Evolutionary conservation across 2,113 vertebrate species (phyloP).

Genomic region (Aplodontia rufa): DNA sequence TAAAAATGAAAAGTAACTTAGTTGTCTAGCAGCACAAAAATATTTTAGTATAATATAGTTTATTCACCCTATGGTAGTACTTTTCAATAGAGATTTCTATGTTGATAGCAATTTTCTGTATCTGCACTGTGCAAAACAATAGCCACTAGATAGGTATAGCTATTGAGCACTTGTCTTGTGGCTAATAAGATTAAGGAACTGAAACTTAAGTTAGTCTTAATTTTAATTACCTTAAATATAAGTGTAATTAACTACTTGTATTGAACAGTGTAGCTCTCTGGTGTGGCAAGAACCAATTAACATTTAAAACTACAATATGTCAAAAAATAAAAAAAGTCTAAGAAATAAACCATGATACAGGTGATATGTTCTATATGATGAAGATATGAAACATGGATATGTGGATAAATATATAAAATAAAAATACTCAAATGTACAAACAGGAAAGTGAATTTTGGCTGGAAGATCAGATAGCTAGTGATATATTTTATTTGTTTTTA

Average conservation of each 20-base stretch:
- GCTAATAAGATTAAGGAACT: neutral
- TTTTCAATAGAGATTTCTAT: neutral
- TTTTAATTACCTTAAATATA: slow-evolving; percentile 23
- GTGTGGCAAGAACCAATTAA: neutral
- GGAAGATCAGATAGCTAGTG: neutral
- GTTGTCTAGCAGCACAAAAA: neutral
- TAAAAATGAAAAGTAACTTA: slow-evolving; percentile 38
- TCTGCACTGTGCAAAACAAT: neutral
- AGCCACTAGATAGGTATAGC: neutral
- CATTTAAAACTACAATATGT: neutral
- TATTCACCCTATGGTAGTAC: neutral
- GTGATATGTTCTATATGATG: neutral
- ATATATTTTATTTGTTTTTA: neutral
- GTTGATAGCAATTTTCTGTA: neutral
- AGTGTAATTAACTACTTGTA: neutral
- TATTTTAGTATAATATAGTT: neutral
- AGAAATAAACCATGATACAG: neutral
- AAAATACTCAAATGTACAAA: slow-evolving; percentile 16
- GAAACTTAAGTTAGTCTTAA: neutral
- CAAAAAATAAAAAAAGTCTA: neutral
- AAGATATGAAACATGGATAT: neutral
- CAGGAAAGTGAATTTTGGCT: neutral
- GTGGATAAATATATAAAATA: neutral
- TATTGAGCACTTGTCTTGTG: neutral
- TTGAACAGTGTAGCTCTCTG: neutral